Base-by-base conservation (phyloP, 2,888 invertebrate species). In the Drosophila anceps region DNA sequence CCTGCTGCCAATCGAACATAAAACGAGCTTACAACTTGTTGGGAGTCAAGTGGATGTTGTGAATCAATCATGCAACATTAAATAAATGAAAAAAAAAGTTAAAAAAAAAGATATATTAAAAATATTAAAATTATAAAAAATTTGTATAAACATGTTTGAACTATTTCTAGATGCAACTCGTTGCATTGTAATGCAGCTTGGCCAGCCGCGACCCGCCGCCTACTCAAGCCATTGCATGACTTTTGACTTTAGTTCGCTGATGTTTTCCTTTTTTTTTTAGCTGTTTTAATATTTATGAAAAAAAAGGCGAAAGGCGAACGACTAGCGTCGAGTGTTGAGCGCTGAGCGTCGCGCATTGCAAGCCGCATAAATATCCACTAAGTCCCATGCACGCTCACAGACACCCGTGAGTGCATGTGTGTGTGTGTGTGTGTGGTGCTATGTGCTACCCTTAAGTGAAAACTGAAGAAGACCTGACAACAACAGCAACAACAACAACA, bases 271-370 rank as follows among this genome's bases (percentile, higher is more conserved):
- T 20, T 31, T 33, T 74, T 73, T 24, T 24, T 1, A 69, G 82
- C 86, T 88, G 79, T 76, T 87, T 88, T 88, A 88, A 87, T 88
- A 87, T 87, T 87, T 87, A 87, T 87, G 86, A 87, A 87, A 86
- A 24, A 24, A 76, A 80, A 61, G 69, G 65, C 73, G 46, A 73
- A 71, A 58, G 77, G 41, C 79, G 58, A 65, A 51, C 54, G 70
- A 20, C 60, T 41, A 69, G 73, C 69, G 58, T 70, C 65, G 83
- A 61, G 71, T 57, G 65, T 63, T 48, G 83, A 64, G 69, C 70
- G 60, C 66, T 63, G 69, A 79, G 78, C 78, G 79, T 73, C 79
- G 85, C 79, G 64, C 68, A 61, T 66, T 83, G 83, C 80, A 80
- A 80, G 83, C 84, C 83, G 83, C 88, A 84, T 88, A 84, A 84